Base-by-base conservation (phyloP, 2,888 invertebrate genomes). In the Tolmerus cingulatus region DNA sequence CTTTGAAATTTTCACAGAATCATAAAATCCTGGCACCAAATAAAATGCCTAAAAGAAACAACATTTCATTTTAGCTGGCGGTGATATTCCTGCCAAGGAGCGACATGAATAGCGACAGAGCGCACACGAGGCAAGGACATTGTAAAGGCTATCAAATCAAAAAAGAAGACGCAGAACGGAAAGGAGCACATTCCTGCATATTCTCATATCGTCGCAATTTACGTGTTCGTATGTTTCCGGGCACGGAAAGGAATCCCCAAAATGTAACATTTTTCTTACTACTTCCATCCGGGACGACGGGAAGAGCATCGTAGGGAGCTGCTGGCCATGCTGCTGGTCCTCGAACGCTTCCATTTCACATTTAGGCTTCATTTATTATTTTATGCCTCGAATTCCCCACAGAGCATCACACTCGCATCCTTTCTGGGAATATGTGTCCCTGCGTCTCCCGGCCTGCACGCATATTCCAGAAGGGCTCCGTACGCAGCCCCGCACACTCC, bases 341-440 rank as follows among this genome's bases (percentile, higher is more conserved):
- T 79, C 43, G 86, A 86, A 81, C 86, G 34, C 57, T 87, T 87
- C 88, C 87, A 86, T 88, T 86, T 87, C 85, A 85, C 85, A 88
- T 87, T 88, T 88, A 88, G 86, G 88, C 88, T 87, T 88, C 87
- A 88, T 88, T 88, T 88, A 88, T 88, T 88, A 88, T 88, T 88
- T 88, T 88, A 88, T 88, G 88, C 87, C 40, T 76, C 76, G 87
- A 88, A 88, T 87, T 87, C 88, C 87, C 88, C 46, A 66, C 79
- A 87, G 87, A 74, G 55, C 43, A 66, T 57, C 87, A 86, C 78
- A 86, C 78, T 66, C 84, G 85, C 85, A 85, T 85, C 79, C 79
- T 85, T 74, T 85, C 74, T 85, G 74, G 74, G 85, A 74, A 85
- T 85, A 85, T 85, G 30, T 46, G 46, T 85, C 85, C 85, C 30